Conservation (phyloP, 2,797 vertebrate genomes). For the Psittacula derbiana region DNA sequence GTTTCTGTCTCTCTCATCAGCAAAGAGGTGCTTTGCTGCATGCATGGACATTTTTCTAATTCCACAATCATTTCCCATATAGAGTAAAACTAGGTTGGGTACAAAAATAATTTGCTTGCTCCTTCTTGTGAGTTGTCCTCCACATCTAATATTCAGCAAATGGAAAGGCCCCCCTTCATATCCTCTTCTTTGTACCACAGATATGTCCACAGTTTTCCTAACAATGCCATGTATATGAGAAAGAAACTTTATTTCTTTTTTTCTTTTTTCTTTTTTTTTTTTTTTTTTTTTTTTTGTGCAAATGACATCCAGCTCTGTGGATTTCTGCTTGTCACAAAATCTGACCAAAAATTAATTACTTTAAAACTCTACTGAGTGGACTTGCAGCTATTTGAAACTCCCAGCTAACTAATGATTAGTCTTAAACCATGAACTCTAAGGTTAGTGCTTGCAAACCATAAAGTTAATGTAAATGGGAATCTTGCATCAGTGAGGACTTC, state of each 20-base stretch:
- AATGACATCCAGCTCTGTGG: background rate
- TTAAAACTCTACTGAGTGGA: background rate
- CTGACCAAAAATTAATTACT: background rate
- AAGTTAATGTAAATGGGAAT: background rate
- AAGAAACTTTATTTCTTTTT: background rate
- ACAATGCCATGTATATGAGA: background rate
- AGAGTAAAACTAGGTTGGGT: background rate
- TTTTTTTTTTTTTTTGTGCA: background rate
- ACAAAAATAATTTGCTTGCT: background rate
- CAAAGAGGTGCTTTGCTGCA: background rate
- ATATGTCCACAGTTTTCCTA: background rate
- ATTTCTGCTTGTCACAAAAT: background rate
- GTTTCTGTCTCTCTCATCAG: background rate
- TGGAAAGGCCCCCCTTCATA: accelerated
- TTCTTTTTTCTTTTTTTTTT: too few species aligned
- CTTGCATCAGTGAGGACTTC: background rate
- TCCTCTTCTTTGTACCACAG: background rate
- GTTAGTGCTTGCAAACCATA: background rate
- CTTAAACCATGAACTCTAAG: background rate
- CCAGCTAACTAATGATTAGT: background rate
- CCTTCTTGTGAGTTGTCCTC: background rate
- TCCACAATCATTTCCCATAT: background rate
- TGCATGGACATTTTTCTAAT: background rate
- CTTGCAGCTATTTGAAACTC: background rate
- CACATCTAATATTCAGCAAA: background rate